phyloP scores from a whole-genome alignment of 2,888 invertebrate species.

The Drosophila cognata region DNA sequence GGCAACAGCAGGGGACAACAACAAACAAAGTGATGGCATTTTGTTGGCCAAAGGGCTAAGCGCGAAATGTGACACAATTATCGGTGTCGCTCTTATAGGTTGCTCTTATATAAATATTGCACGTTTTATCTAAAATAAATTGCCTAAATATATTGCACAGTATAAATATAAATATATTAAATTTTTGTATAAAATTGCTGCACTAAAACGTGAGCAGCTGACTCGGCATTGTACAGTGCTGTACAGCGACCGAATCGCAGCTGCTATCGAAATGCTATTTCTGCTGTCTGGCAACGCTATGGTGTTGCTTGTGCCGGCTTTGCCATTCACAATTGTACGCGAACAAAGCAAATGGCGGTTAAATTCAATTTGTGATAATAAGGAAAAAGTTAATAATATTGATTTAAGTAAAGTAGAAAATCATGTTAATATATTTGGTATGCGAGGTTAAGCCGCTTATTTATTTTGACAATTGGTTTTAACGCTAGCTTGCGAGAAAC shows the following conservation, averaged over 20 bases:
- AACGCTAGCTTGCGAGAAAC: constrained; percentile 30
- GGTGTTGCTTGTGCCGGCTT: neutral
- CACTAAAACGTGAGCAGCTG: constrained; percentile 44
- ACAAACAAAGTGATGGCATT: constrained; percentile 63
- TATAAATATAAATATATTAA: constrained; percentile 9
- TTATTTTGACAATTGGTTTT: neutral
- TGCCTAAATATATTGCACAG: constrained; percentile 31
- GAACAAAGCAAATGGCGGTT: constrained; percentile 5
- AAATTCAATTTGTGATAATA: neutral
- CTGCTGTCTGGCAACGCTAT: constrained; percentile 30
- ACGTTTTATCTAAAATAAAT: constrained; percentile 17
- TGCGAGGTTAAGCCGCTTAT: neutral
- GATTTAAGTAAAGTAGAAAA: neutral
- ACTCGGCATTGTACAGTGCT: constrained; percentile 49
- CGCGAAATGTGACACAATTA: constrained; percentile 15
- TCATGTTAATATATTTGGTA: neutral
- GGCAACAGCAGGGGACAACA: constrained; percentile 70
- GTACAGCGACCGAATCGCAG: constrained; percentile 1
- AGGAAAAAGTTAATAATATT: neutral
- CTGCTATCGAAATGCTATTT: constrained; percentile 10
- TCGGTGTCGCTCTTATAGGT: neutral
- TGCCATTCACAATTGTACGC: constrained; percentile 29
- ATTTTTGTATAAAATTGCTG: constrained; percentile 18
- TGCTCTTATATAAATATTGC: constrained; percentile 17
- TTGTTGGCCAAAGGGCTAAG: constrained; percentile 36